Conservation (phyloP, 2,113 vertebrate genomes). For the Pholis gunnellus region DNA sequence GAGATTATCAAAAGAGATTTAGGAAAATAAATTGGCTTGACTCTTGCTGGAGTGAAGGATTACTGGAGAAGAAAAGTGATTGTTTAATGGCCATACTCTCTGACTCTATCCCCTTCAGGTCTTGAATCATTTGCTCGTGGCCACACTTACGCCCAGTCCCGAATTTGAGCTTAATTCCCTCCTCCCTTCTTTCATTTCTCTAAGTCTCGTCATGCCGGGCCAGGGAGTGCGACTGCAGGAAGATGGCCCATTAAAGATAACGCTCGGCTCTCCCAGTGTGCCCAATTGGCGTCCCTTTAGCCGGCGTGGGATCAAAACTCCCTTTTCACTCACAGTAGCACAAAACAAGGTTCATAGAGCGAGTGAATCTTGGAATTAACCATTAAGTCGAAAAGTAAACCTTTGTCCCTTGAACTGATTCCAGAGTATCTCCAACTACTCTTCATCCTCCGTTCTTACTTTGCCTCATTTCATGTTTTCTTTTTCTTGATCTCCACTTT, state of each 20-base stretch:
- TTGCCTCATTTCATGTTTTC: slow-evolving; percentile 10
- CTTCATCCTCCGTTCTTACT: slow-evolving; percentile 13
- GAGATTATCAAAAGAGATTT: slow-evolving; percentile 78
- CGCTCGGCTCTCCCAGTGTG: slow-evolving; percentile 52
- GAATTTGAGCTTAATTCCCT: slow-evolving; percentile 6
- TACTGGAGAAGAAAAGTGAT: slow-evolving; percentile 70
- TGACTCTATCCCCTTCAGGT: slow-evolving; percentile 52
- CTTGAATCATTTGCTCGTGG: slow-evolving; percentile 37
- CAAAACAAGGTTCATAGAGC: slow-evolving; percentile 54
- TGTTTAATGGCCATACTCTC: slow-evolving; percentile 68
- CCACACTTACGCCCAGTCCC: neutral
- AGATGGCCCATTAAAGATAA: slow-evolving; percentile 65
- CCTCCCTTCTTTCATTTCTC: slow-evolving; percentile 28
- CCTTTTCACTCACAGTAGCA: slow-evolving; percentile 39
- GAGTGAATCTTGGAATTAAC: slow-evolving; percentile 43
- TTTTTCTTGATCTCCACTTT: slow-evolving; percentile 58
- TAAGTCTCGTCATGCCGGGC: slow-evolving; percentile 24
- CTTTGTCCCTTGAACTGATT: slow-evolving; percentile 23
- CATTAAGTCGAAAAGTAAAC: neutral
- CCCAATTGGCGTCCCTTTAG: slow-evolving; percentile 45
- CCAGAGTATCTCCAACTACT: slow-evolving; percentile 20
- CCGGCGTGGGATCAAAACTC: slow-evolving; percentile 35
- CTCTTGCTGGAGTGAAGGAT: slow-evolving; percentile 54
- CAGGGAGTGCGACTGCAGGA: slow-evolving; percentile 42
- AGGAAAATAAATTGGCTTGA: slow-evolving; percentile 76